Evolutionary conservation across 2,888 invertebrate genomes (phyloP).

Genomic region (Drosophila macrospina): DNA sequence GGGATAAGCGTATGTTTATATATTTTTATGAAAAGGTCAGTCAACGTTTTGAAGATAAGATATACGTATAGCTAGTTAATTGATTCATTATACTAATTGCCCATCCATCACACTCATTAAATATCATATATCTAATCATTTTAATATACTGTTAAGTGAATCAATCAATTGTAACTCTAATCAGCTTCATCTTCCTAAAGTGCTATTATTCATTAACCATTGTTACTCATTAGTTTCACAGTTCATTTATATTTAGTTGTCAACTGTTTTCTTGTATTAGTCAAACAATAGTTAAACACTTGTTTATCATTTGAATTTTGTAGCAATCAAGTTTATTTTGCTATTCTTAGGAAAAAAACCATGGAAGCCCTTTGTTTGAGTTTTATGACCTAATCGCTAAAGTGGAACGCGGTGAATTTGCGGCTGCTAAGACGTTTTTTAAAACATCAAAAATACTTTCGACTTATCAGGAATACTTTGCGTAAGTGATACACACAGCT

Average conservation of each 20-base stretch:
- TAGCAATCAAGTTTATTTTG: slow-evolving; percentile 4
- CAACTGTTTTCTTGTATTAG: too few species aligned
- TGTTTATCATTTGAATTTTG: neutral
- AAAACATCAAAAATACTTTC: slow-evolving; percentile 19
- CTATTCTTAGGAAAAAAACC: slow-evolving; percentile 35
- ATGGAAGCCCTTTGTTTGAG: slow-evolving; percentile 30
- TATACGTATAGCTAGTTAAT: neutral
- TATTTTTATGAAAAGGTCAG: slow-evolving; percentile 52
- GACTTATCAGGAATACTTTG: slow-evolving; percentile 40
- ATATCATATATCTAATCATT: slow-evolving; percentile 12
- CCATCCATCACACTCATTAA: slow-evolving; percentile 2
- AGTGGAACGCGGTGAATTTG: slow-evolving; percentile 67
- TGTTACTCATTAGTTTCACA: neutral
- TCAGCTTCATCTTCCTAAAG: slow-evolving; percentile 4
- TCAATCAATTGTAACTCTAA: slow-evolving; percentile 10
- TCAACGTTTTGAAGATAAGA: neutral
- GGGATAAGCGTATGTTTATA: slow-evolving; percentile 41
- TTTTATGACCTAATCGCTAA: slow-evolving; percentile 64
- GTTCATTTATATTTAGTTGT: neutral
- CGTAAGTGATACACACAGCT: slow-evolving; percentile 40
- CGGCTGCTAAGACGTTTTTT: slow-evolving; percentile 52
- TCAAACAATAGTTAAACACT: too few species aligned
- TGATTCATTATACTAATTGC: slow-evolving; percentile 5
- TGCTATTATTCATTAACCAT: neutral
- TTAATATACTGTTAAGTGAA: slow-evolving; percentile 3